Percentiles rank a stretch among this genome's conserved stretches.
phyloP scores from a whole-genome alignment of 2,888 invertebrate genomes.

The Eulithis testata region DNA sequence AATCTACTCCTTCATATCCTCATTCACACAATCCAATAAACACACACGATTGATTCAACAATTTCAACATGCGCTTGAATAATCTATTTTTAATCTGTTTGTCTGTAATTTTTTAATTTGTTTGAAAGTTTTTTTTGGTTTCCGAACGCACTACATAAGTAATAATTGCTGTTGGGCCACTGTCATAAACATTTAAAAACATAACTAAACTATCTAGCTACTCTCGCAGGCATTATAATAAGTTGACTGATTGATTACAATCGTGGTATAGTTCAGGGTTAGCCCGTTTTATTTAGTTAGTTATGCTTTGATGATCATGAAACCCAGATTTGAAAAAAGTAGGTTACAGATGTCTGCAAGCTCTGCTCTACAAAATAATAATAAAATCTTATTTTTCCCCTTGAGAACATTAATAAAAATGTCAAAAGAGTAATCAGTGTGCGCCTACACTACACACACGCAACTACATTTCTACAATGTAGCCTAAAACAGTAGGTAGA shows the following conservation, averaged over 20 bases:
- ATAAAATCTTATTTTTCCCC: background rate
- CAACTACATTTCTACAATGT: too few relatives aligned
- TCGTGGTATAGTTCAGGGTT: too few relatives aligned
- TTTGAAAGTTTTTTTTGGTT: background rate
- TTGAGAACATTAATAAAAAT: background rate
- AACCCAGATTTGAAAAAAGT: background rate
- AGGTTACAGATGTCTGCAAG: background rate
- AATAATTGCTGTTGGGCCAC: background rate
- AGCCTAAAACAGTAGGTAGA: too few relatives aligned
- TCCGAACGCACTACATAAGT: background rate
- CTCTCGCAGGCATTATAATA: background rate
- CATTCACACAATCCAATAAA: too few relatives aligned
- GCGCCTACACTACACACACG: too few relatives aligned
- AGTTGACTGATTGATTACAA: too few relatives aligned
- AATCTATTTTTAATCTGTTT: background rate
- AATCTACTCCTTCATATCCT: too few relatives aligned
- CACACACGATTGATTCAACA: too few relatives aligned
- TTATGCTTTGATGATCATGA: too few relatives aligned
- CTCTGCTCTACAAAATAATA: background rate
- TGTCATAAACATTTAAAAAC: background rate
- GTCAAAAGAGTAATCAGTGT: background rate
- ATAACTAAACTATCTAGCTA: background rate
- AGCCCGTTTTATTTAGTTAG: too few relatives aligned
- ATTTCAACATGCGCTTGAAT: too few relatives aligned
- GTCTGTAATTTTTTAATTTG: background rate